Evolutionary conservation across 2,113 vertebrate genomes (phyloP).

Genomic region (Sinocyclocheilus anophthalmus): DNA sequence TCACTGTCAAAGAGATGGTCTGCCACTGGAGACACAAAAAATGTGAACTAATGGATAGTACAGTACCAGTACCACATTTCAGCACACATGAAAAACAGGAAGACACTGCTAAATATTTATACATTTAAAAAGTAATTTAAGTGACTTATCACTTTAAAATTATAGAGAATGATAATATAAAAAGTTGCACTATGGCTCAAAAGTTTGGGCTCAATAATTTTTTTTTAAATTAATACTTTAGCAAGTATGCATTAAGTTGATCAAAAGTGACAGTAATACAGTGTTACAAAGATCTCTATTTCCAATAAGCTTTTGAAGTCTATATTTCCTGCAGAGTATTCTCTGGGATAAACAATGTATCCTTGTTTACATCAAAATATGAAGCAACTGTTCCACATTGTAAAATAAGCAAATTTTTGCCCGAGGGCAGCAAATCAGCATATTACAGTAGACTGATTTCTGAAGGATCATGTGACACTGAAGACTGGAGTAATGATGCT

Average conservation of each 20-base stretch:
- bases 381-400: neutral
- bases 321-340: too few relatives aligned
- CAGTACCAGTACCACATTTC: neutral
- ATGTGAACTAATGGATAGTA: neutral
- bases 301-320: neutral
- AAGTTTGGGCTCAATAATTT: neutral
- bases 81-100: neutral
- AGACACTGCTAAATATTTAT: neutral
- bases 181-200: neutral
- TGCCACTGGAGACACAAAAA: constrained; percentile 79
- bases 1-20: constrained; percentile 90
- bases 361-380: neutral
- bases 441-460: too few relatives aligned
- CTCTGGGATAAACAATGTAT: neutral
- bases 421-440: too few relatives aligned
- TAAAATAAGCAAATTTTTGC: too few relatives aligned
- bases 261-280: neutral
- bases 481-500: too few relatives aligned
- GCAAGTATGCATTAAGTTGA: neutral
- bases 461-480: too few relatives aligned
- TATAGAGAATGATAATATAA: neutral
- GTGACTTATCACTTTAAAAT: neutral
- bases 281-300: neutral
- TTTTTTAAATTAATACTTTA: neutral
- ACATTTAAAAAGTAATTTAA: neutral